Percentiles rank a stretch among this genome's conserved stretches.
Evolutionary conservation across 2,113 vertebrate species (phyloP).

Genomic region (Limnothrissa miodon): DNA sequence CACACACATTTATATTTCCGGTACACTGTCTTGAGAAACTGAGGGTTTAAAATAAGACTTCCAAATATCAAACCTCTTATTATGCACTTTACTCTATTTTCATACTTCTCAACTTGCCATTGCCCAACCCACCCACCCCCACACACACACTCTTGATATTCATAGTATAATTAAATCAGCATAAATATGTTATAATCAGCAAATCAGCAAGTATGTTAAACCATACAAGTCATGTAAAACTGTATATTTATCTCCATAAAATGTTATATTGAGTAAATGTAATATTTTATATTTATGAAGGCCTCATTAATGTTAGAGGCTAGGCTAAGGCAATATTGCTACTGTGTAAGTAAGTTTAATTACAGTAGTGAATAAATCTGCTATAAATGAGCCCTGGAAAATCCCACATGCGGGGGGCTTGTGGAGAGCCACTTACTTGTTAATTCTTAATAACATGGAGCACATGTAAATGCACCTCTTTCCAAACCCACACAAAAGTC

Average conservation of each 20-base stretch:
- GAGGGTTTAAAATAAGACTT: neutral
- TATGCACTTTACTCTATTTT: neutral
- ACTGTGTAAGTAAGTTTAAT: too few species aligned
- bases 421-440: neutral
- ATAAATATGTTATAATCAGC: too few species aligned
- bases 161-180: neutral
- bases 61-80: neutral
- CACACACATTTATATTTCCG: too few species aligned
- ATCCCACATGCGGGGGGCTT: too few species aligned
- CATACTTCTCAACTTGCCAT: neutral
- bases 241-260: neutral
- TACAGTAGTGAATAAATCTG: too few species aligned
- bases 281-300: neutral
- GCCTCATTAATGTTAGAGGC: neutral
- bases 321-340: neutral
- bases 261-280: too few species aligned
- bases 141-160: neutral
- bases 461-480: neutral
- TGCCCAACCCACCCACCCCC: too few species aligned
- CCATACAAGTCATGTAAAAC: too few species aligned
- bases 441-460: neutral
- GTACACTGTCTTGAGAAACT: too few species aligned
- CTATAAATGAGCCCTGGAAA: too few species aligned
- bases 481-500: neutral
- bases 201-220: too few species aligned